Percentiles rank a stretch among this genome's conserved stretches.
Conservation (phyloP, 2,888 invertebrate genomes). For the Metallyticus violacea region DNA sequence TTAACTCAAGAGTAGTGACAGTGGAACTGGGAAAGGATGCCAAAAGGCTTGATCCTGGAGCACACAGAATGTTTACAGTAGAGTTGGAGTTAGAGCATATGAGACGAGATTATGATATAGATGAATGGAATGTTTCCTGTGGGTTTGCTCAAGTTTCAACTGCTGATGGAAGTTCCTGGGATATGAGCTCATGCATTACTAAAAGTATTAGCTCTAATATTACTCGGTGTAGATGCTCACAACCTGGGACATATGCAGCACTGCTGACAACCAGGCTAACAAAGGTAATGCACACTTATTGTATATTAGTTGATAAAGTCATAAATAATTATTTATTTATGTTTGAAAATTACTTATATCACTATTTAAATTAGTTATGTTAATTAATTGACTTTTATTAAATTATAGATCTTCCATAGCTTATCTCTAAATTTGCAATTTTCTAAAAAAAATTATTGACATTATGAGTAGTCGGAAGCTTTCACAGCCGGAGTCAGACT, state of each 20-base stretch:
- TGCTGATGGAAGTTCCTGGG: conserved; percentile 51
- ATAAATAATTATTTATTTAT: too few species aligned
- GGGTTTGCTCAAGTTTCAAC: conserved; percentile 48
- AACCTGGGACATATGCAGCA: conserved; percentile 61
- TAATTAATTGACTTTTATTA: too few species aligned
- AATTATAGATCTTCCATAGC: too few species aligned
- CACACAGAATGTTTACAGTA: conserved; percentile 44
- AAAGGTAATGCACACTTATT: conserved; percentile 44
- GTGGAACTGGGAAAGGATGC: conserved; percentile 41
- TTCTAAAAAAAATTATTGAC: too few species aligned
- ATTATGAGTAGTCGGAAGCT: too few species aligned
- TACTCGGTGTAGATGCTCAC: conserved; percentile 60
- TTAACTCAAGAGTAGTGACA: conserved; percentile 58
- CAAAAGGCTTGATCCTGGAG: conserved; percentile 38
- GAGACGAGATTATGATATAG: conserved; percentile 48
- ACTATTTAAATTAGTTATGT: too few species aligned
- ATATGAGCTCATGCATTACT: conserved; percentile 58
- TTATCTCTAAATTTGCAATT: too few species aligned
- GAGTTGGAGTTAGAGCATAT: conserved; percentile 49
- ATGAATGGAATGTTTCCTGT: conserved; percentile 52
- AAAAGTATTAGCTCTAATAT: conserved; percentile 48
- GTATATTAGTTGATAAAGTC: neutral
- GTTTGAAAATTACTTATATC: too few species aligned
- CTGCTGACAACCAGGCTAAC: conserved; percentile 55
- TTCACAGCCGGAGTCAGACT: too few species aligned